Base-by-base conservation (phyloP, 1,140 invertebrate species). In the Atta colombica region DNA sequence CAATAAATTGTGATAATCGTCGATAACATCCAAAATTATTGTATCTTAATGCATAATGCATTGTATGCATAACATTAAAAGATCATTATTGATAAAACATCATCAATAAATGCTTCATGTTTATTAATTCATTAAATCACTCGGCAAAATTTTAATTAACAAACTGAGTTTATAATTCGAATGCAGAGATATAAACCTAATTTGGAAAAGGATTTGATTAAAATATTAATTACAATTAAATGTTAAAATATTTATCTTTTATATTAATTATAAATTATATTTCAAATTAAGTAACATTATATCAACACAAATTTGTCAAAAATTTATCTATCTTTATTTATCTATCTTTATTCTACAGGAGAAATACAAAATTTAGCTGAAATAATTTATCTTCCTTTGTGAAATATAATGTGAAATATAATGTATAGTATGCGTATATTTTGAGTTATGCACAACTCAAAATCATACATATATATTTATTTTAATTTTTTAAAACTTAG, bases 141-240 rank as follows among this genome's bases (percentile, higher is more conserved):
- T 60, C 14, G 28, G 69, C 39, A 75, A 75, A 82, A 49, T 84
- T 84, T 84, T 84, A 74, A 84, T 84, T 84, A 75, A 75, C 80
- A 7, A 61, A 61, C 55, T 74, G 21, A 31, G 21, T 60, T 55
- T 55, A 39, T 55, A 74, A 61, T 84, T 74, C 28, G 7, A 61
- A 75, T 74, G 14, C 39, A 39, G 8, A 31, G 16, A 49, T 82
- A 61, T 39, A 18, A 35, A 60, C 5, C 39, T 25, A 21, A 82
- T 82, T 61, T 72, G 78, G 8, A 12, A 69, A 49, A 31, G 18
- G 68, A 72, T 82, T 71, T 84, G 39, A 25, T 35, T 21, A 72
- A 75, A 74, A 84, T 61, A 61, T 84, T 63, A 75, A 75, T 74
- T 60, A 61, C 16, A 75, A 75, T 84, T 84, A 49, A 74, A 74